These are phyloP conservation scores for Lepilemur ruficaudatus DNA, from an alignment of 2,797 vertebrate species.

Conservation along the genomic window DNA sequence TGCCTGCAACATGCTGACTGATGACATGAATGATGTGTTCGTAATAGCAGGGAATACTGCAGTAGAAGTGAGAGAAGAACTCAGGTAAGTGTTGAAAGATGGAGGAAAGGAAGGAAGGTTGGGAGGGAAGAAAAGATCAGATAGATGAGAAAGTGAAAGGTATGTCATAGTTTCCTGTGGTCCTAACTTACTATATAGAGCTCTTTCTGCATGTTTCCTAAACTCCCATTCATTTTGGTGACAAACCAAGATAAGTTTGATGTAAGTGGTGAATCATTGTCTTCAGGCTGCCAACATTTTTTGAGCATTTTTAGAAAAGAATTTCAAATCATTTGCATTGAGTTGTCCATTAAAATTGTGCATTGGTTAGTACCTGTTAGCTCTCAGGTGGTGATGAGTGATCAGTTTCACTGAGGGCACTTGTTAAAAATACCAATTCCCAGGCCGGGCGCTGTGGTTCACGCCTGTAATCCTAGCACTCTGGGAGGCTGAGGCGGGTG, in stretches of 20 bases:
- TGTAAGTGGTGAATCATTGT: background rate
- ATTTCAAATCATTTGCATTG: background rate
- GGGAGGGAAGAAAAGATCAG: background rate
- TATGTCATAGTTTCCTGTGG: background rate
- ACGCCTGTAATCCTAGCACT: too few relatives aligned
- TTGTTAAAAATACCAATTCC: conserved; percentile 1
- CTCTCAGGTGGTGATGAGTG: background rate
- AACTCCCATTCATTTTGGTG: background rate
- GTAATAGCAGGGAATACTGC: conserved; percentile 84
- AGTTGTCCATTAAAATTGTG: background rate
- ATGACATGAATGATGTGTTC: conserved; percentile 90
- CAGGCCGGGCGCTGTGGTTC: too few relatives aligned
- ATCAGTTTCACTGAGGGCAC: background rate
- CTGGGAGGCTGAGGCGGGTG: too few relatives aligned
- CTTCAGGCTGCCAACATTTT: background rate
- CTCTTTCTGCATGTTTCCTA: background rate
- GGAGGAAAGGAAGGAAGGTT: background rate
- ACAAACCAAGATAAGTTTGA: background rate
- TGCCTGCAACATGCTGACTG: conserved; percentile 90
- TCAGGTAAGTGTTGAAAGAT: conserved; percentile 82
- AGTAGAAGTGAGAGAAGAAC: conserved; percentile 87
- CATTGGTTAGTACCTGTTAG: background rate
- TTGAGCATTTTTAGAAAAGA: background rate
- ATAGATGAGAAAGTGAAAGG: background rate
- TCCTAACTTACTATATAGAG: background rate